Evolutionary conservation across 2,888 invertebrate species (phyloP).

Genomic region (Ormyrus thymus): DNA sequence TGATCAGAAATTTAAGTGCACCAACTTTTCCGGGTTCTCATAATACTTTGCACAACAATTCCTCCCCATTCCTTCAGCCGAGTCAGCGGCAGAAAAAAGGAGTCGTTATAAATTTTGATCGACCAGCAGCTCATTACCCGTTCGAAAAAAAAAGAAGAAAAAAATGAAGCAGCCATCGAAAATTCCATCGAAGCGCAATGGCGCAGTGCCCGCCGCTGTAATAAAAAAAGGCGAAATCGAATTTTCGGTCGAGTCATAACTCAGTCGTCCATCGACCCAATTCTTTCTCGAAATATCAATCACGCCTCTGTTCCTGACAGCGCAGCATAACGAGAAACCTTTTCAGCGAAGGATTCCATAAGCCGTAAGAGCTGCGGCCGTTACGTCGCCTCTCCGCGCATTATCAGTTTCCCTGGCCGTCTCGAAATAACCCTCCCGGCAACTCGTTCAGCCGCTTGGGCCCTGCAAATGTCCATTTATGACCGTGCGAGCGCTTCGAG

Average conservation of each 20-base stretch:
- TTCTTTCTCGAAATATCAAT: conserved; percentile 5
- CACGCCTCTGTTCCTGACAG: not conserved
- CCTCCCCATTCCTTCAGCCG: too few species aligned
- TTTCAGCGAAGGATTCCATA: not conserved
- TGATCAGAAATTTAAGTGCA: too few species aligned
- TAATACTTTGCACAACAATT: too few species aligned
- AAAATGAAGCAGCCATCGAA: too few species aligned
- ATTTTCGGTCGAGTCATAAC: not conserved
- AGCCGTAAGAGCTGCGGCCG: not conserved
- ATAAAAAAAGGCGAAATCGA: too few species aligned
- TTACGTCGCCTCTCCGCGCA: not conserved
- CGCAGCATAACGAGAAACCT: not conserved
- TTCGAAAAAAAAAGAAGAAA: too few species aligned
- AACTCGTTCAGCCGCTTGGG: not conserved
- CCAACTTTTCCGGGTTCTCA: too few species aligned
- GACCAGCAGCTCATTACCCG: too few species aligned
- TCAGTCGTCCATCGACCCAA: not conserved
- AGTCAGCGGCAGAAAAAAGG: too few species aligned
- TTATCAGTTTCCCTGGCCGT: conserved; percentile 29
- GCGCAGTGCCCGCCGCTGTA: too few species aligned
- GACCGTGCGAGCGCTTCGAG: not conserved
- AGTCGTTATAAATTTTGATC: too few species aligned
- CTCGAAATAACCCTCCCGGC: not conserved
- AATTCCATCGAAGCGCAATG: too few species aligned
- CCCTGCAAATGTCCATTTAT: not conserved